Evolutionary conservation across 2,888 invertebrate species (phyloP), one percentile per base, ranked within the genome.

Genomic region (Spisula subtruncata): DNA sequence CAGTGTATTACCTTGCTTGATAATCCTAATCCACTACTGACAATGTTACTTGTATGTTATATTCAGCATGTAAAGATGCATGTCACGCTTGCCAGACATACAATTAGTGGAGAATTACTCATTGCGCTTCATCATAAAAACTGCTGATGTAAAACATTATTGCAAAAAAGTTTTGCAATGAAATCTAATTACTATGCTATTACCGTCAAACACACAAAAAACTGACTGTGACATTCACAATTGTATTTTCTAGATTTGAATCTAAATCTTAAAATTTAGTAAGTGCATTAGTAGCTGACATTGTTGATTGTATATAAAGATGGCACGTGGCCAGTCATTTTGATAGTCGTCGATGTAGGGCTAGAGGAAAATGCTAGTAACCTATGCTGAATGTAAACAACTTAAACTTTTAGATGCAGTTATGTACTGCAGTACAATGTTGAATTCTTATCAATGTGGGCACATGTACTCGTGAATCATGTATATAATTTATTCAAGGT

Each of bases 271-370:
- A 25, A 66, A 66, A 0, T 10, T 66, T n/a, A 4, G 60, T 25
- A 25, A 25, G 25, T 25, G 25, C 8, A 41, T 41, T 2, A 5
- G 4, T 5, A 8, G 8, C 12, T 25, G n/a, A 5, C 25, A 10
- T 25, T 25, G 60, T 25, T 25, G 25, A 25, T 66, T 66, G 25
- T n/a, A 6, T 6, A 4, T 5, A 25, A 5, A 16, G 14, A 16
- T 75, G 75, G 75, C 75, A 75, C 32, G 32, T 75, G 35, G 75
- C 75, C 75, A 75, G 35, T 32, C 29, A 75, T n/a, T 25, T 66
- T 25, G 60, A 25, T 5, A 66, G 60, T 25, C 25, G 18, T 60
- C 60, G 20, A n/a, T 8, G 60, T 25, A 6, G 18, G 6, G 60
- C 20, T n/a, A 66, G 25, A n/a, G 25, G 60, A 66, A 66, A 66